Percentiles rank a stretch among this genome's conserved stretches.
These are phyloP conservation scores for Rhinopithecus roxellana DNA, from an alignment of 2,113 vertebrate species.

Conservation along the genomic window DNA sequence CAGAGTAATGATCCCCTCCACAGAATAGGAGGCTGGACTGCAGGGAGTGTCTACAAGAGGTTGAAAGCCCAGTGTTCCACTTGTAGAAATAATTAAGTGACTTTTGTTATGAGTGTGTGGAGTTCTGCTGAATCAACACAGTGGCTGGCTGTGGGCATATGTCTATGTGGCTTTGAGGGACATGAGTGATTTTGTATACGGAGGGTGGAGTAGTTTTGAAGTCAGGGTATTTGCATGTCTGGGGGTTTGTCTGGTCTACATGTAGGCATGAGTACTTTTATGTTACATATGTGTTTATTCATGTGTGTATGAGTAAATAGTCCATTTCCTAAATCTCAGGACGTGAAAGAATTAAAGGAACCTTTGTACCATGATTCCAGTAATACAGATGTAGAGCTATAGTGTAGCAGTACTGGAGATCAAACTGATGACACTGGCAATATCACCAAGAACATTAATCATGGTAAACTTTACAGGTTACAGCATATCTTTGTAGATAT, in stretches of 20 bases:
- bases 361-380: neutral
- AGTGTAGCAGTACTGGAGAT: neutral
- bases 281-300: neutral
- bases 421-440: neutral
- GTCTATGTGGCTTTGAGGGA: slow-evolving; percentile 39
- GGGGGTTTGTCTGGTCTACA: neutral
- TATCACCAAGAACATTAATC: neutral
- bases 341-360: neutral
- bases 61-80: slow-evolving; percentile 13
- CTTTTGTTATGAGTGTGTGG: slow-evolving; percentile 32
- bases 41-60: slow-evolving; percentile 25
- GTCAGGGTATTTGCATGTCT: neutral
- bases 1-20: neutral
- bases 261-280: neutral
- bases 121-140: slow-evolving; percentile 41
- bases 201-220: slow-evolving; percentile 1
- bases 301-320: neutral
- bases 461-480: neutral
- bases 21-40: neutral
- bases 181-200: neutral
- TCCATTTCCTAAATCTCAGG: neutral
- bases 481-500: neutral
- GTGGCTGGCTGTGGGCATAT: slow-evolving; percentile 35
- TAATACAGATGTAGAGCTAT: neutral
- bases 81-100: slow-evolving; percentile 61